Evolutionary conservation across 2,888 invertebrate species (phyloP).

Genomic region (Epistrophe eligans): DNA sequence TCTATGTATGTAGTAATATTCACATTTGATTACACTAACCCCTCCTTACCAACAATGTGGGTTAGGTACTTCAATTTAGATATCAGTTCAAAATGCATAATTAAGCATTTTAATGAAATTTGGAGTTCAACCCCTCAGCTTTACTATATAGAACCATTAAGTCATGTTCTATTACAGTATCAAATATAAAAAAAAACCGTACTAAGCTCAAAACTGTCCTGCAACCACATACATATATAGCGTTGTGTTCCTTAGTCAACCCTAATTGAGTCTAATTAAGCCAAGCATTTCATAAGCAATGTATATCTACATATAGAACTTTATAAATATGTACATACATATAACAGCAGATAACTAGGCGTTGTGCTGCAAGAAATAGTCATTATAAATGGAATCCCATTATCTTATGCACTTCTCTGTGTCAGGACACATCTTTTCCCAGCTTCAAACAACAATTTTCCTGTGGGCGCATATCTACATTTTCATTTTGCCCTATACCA

Average conservation of each 20-base stretch:
- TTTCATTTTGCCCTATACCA: not conserved
- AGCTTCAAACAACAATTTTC: slow-evolving; percentile 38
- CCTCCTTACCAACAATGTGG: not conserved
- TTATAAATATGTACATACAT: too few species aligned
- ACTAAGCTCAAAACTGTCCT: slow-evolving; percentile 8
- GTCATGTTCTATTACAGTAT: slow-evolving; percentile 29
- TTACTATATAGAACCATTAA: slow-evolving; percentile 15
- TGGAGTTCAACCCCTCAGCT: slow-evolving; percentile 38
- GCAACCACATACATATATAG: slow-evolving; percentile 35
- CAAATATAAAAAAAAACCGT: not conserved
- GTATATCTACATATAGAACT: not conserved
- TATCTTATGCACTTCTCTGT: slow-evolving; percentile 3
- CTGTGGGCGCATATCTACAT: slow-evolving; percentile 46
- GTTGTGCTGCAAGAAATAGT: slow-evolving; percentile 44
- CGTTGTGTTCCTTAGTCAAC: slow-evolving; percentile 23
- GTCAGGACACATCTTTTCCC: slow-evolving; percentile 45
- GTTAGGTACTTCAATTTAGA: not conserved
- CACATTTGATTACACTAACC: not conserved
- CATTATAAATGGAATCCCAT: slow-evolving; percentile 49
- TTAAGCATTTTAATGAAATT: slow-evolving; percentile 56
- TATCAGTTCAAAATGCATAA: slow-evolving; percentile 42
- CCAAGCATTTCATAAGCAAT: slow-evolving; percentile 44
- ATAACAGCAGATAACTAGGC: slow-evolving; percentile 22
- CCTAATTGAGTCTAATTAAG: slow-evolving; percentile 71
- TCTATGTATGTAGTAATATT: not conserved